Evolutionary conservation across 2,888 invertebrate species (phyloP).

Genomic region (Thymelicus lineola): DNA sequence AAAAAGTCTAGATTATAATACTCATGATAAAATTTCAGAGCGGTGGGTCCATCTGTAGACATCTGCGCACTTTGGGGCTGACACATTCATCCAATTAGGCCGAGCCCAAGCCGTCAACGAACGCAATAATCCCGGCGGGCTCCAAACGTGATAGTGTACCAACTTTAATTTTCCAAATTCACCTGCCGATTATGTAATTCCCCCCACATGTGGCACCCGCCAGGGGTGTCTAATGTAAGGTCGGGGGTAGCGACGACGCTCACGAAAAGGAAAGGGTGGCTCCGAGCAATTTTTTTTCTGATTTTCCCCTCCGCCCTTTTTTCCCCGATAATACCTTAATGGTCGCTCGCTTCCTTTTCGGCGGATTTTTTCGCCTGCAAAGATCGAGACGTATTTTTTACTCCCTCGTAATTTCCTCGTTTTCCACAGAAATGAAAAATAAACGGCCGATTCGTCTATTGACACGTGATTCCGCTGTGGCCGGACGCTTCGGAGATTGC

Average conservation of each 20-base stretch:
- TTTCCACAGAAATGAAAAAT: constrained; percentile 76
- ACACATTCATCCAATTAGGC: constrained; percentile 42
- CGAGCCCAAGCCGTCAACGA: constrained; percentile 41
- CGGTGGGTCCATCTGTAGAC: neutral
- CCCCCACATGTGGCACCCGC: constrained; percentile 66
- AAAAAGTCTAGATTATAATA: too few relatives aligned
- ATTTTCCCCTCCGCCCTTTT: constrained; percentile 72
- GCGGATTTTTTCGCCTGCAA: constrained; percentile 71
- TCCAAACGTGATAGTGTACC: constrained; percentile 59
- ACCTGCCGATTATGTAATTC: constrained; percentile 81
- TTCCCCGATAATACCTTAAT: constrained; percentile 84
- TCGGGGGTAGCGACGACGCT: constrained; percentile 73
- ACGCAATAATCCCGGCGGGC: constrained; percentile 48
- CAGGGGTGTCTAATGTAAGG: constrained; percentile 72
- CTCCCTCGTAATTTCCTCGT: constrained; percentile 77
- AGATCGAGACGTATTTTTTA: constrained; percentile 82
- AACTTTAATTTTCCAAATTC: constrained; percentile 83
- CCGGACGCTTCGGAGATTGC: constrained; percentile 48
- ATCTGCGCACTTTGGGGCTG: neutral
- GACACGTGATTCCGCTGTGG: constrained; percentile 61
- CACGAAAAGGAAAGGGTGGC: constrained; percentile 83
- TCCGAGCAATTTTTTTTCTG: constrained; percentile 80
- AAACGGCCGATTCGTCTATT: constrained; percentile 64
- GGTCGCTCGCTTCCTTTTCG: constrained; percentile 83
- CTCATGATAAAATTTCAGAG: neutral